Evolutionary conservation across 2,113 vertebrate species (phyloP), one percentile per base, ranked within the genome.

Genomic region (Coregonus clupeaformis): DNA sequence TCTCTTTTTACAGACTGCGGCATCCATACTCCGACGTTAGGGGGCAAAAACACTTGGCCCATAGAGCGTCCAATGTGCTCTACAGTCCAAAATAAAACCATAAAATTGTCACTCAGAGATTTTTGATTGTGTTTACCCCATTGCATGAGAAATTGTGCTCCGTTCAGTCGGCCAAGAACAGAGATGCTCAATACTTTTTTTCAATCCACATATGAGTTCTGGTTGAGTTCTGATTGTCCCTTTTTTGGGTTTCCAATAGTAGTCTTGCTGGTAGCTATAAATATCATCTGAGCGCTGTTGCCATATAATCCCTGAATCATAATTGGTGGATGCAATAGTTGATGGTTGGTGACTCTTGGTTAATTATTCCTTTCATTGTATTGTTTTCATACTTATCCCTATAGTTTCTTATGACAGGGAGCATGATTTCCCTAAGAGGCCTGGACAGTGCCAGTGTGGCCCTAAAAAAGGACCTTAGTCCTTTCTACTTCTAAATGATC

Each of bases 1-100:
- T 86, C 85, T 86, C 86, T 86, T 82, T 88, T 84, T 86, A 87
- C 73, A 59, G 60, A 70, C 73, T 85, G 79, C 76, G 86, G 84
- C 77, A 67, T 85, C 49, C 3, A 42, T 9, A 42, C 36, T 42
- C 36, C 1, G 5, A 5, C 49, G 5, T 52, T 52, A 52, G 36
- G 49, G 49, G 49, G 24, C 24, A 85, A 78, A 82, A 69, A 80
- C 79, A 82, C 36, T 86, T 25, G 13, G 36, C 68, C 12, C 20
- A 25, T 6, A 52, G 69, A 71, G 59, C 49, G 47, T 16, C 72
- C 73, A 73, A 72, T 82, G 85, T 79, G 75, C 80, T 30, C 72
- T 77, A 75, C 57, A 60, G 75, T 80, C 77, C 57, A 83, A 87
- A 88, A 86, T 84, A 79, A 85, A 84, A 86, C 76, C 64, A 76